Evolutionary conservation across 2,888 invertebrate species (phyloP), one percentile per base, ranked within the genome.

Genomic region (Protodeltote pygarga): DNA sequence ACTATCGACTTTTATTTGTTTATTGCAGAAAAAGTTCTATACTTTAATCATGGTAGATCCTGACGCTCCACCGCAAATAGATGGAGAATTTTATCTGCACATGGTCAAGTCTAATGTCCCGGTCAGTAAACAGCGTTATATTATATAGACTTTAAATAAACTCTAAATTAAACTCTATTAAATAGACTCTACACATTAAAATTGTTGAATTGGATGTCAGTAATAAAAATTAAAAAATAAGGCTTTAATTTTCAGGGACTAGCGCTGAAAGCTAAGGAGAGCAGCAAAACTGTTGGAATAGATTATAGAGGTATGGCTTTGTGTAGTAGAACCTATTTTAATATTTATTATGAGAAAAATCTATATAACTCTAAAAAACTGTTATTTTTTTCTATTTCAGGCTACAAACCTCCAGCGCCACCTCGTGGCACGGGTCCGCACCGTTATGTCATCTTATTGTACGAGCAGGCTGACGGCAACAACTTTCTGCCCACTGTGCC

Each of bases 51-150:
- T 92, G 77, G 75, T 91, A 0, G 93, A 93, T 54, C 90, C 92
- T 3, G 92, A 93, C 57, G 92, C 91, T 5, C 82, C 92, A 0
- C 88, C 90, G 8, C 87, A 88, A 65, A 48, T 78, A 3, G 86
- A 88, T 2, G 91, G 91, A 15, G 85, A 89, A 65, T 93, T 91
- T 71, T 93, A 79, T 60, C 69, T 93, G 44, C 93, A 93, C 58
- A 86, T 92, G 88, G 63, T 93, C 29, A 92, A 91, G 54, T 87
- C 89, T 2, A 93, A 93, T 65, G 83, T 93, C 53, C 88, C 89
- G 17, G 93, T 93, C 74, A 86, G 91, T 83, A 58, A 19, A 3
- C 23, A n/a, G n/a, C 5, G 0, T 8, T 11, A 4, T 21, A 17
- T 5, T 3, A 15, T 21, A 15, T 4, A 1, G 3, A 11, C 8